Evolutionary conservation across 2,113 vertebrate genomes (phyloP).

Genomic region (Origma solitaria): DNA sequence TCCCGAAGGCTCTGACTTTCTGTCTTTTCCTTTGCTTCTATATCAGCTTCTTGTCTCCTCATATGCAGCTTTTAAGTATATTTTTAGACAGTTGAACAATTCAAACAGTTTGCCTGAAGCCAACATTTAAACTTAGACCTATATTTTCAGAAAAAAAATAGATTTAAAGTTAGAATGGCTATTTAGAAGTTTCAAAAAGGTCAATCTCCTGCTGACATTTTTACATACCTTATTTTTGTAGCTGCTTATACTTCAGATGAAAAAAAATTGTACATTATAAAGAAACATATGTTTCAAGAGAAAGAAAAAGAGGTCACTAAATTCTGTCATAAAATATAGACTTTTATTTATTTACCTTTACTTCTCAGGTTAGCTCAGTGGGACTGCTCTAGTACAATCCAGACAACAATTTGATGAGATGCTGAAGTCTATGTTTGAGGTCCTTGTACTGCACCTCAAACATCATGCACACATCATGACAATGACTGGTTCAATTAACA

Average conservation of each 20-base stretch:
- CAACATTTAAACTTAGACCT: constrained; percentile 47
- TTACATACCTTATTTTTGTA: neutral
- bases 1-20: constrained; percentile 22
- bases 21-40: constrained; percentile 26
- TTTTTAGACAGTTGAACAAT: constrained; percentile 62
- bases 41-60: constrained; percentile 36
- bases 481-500: neutral
- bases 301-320: neutral
- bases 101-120: constrained; percentile 38
- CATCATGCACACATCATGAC: neutral
- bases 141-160: constrained; percentile 24
- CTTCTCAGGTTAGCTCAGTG: neutral
- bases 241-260: neutral
- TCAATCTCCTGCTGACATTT: neutral
- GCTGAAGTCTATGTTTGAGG: neutral
- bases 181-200: constrained; percentile 16
- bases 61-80: constrained; percentile 47
- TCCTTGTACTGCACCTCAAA: neutral
- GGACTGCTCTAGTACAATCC: neutral
- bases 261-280: neutral
- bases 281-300: neutral
- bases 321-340: neutral
- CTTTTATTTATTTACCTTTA: neutral
- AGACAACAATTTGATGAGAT: neutral
- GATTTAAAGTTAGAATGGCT: neutral